Base-by-base conservation (phyloP, 2,888 invertebrate species). In the Embidobia sp. region DNA sequence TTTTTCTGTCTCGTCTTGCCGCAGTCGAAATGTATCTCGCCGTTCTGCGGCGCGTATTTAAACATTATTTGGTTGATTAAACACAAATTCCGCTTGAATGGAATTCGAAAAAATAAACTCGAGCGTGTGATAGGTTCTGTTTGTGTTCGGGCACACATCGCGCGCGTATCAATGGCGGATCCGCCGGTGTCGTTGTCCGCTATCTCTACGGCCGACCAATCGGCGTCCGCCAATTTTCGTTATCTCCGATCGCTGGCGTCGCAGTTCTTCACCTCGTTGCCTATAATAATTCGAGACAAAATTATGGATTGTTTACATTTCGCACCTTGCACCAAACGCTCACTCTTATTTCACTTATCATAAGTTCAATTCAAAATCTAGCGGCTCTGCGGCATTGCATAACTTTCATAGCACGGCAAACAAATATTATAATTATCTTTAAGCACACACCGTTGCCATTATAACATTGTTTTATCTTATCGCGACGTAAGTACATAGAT, bases 101-200 rank as follows among this genome's bases (percentile, higher is more conserved):
- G 63, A 55, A 63, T 72, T 46, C 18, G 63, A 19, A 27, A 51
- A 51, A 69, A 49, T 57, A 49, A 29, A 35, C 26, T 40, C 33
- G 49, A 10, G 0, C 57, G 15, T 42, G 33, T 44, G 33, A 46
- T 72, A 69, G 61, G 53, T 59, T 59, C 10, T 55, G 48, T 63
- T 63, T 72, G 63, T 63, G 48, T 37, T 53, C 31, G 63, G 46
- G 59, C 51, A 55, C 55, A 55, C 40, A 61, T 16, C 53, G 46
- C 16, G 48, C 72, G 72, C 64, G 72, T 73, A 73, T 64, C 72
- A 73, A 73, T 73, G 72, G 64, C 72, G 64, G 49, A 73, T 64
- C 51, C 72, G 26, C 16, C 57, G 48, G 59, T 66, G 73, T 73
- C 66, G 73, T 64, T 72, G 63, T 19, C 73, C 66, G 57, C 64